Base-by-base conservation (phyloP, 2,888 invertebrate genomes). In the Microplitis manilae region DNA sequence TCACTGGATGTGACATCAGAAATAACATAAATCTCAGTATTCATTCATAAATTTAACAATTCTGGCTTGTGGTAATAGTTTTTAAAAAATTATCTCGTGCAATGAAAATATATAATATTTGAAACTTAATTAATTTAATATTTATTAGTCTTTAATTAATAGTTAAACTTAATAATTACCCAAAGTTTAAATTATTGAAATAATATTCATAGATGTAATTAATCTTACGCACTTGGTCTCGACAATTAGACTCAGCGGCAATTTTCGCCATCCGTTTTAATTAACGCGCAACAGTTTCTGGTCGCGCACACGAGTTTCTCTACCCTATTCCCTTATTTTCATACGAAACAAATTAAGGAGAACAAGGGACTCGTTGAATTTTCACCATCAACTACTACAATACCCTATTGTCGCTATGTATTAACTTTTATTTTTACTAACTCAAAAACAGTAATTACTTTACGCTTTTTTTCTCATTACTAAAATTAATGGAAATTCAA, bases 341-440 rank as follows among this genome's bases (percentile, higher is more conserved):
- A 20, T 65, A 20, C 30, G 38, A 65, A 65, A 65, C 38, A 65
- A 65, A 65, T 65, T 65, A 65, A 20, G 65, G 65, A 65, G 65
- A 30, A 65, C 65, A 65, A 65, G 65, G 65, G 65, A 30, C 38
- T 15, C 65, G 17, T 15, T 7, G 17, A 65, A 13, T 65, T 65
- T 30, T 65, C 30, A 20, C 15, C 65, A 77, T 80, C 79, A 79
- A 72, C 79, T 75, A 75, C 80, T 77, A 76, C 79, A 80, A 79
- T 80, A 79, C 78, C 77, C 77, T 69, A 77, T 70, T 76, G 77
- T 77, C 77, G 67, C 68, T 74, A 65, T 76, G 72, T 77, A 77
- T 75, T 77, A 75, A 62, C 77, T 79, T 65, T 73, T 74, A 77
- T 68, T 79, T 77, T 80, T 75, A 13, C 62, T 59, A n/a, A 59